These are phyloP conservation scores for Sphenodon punctatus DNA, from an alignment of 2,797 vertebrate genomes.

Conservation along the genomic window DNA sequence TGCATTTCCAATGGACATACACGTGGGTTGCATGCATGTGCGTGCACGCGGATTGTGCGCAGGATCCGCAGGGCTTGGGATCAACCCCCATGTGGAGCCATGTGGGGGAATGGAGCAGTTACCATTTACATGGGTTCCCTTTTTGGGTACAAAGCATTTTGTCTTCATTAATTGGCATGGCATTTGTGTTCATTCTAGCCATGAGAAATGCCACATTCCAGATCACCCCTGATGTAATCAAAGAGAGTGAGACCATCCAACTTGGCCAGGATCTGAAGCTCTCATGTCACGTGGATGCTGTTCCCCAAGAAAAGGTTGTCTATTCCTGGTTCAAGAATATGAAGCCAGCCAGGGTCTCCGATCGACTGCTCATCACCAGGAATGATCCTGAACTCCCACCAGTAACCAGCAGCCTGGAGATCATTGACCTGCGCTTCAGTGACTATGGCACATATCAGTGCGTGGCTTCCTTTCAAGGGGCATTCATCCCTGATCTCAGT, in stretches of 20 bases:
- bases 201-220: constrained; percentile 96
- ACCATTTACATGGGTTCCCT: not conserved
- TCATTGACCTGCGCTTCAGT: constrained; percentile 94
- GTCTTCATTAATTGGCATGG: constrained; percentile 14
- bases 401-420: constrained; percentile 94
- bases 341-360: constrained; percentile 83
- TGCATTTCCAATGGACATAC: too few species aligned
- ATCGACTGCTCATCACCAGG: constrained; percentile 88
- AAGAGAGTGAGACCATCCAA: constrained; percentile 96
- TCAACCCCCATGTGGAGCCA: too few species aligned
- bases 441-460: constrained; percentile 96
- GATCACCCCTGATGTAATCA: constrained; percentile 97
- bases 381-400: constrained; percentile 94
- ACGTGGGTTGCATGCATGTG: too few species aligned
- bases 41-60: too few species aligned
- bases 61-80: too few species aligned
- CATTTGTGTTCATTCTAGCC: constrained; percentile 71
- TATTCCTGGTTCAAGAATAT: constrained; percentile 98
- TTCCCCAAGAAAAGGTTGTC: constrained; percentile 95
- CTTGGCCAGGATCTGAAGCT: constrained; percentile 97
- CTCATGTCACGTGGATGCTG: constrained; percentile 94
- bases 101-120: not conserved
- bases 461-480: constrained; percentile 88
- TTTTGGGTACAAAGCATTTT: not conserved
- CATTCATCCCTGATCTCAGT: constrained; percentile 86